Percentiles rank a stretch among this genome's conserved stretches.
Conservation (phyloP, 1,140 invertebrate species). For the Zaprionus tsacasi region DNA sequence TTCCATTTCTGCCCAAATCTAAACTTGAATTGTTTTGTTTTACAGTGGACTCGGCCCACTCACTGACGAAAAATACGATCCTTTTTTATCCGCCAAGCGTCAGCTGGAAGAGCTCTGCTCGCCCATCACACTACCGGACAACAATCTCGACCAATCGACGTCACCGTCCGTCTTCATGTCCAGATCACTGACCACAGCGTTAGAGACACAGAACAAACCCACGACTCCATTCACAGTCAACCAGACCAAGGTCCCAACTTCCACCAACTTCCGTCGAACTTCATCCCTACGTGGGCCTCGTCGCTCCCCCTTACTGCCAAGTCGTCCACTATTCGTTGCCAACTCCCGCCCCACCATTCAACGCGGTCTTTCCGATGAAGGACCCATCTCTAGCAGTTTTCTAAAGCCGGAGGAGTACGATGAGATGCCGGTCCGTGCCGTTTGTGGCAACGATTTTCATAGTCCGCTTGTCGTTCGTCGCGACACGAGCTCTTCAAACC, state of each 20-base stretch:
- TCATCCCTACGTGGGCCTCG: constrained; percentile 76
- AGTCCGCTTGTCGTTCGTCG: constrained; percentile 76
- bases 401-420: constrained; percentile 83
- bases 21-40: background rate
- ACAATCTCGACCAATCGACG: constrained; percentile 22
- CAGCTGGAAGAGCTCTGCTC: constrained; percentile 89
- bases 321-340: constrained; percentile 74
- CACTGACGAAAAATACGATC: constrained; percentile 86
- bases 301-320: constrained; percentile 65
- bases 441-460: constrained; percentile 79
- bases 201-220: constrained; percentile 1
- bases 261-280: constrained; percentile 77
- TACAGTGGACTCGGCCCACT: constrained; percentile 71
- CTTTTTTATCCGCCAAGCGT: constrained; percentile 88
- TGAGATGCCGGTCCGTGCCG: constrained; percentile 82
- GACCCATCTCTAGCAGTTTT: constrained; percentile 82
- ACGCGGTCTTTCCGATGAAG: constrained; percentile 81
- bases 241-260: constrained; percentile 27
- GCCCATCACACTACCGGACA: constrained; percentile 70
- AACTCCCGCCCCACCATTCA: constrained; percentile 82
- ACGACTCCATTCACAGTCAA: constrained; percentile 1
- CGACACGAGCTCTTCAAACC: constrained; percentile 75
- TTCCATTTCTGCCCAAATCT: background rate
- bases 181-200: constrained; percentile 42
- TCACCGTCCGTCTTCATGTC: constrained; percentile 42